Evolutionary conservation across 2,113 vertebrate genomes (phyloP).

Genomic region (Pachycephala philippinensis): DNA sequence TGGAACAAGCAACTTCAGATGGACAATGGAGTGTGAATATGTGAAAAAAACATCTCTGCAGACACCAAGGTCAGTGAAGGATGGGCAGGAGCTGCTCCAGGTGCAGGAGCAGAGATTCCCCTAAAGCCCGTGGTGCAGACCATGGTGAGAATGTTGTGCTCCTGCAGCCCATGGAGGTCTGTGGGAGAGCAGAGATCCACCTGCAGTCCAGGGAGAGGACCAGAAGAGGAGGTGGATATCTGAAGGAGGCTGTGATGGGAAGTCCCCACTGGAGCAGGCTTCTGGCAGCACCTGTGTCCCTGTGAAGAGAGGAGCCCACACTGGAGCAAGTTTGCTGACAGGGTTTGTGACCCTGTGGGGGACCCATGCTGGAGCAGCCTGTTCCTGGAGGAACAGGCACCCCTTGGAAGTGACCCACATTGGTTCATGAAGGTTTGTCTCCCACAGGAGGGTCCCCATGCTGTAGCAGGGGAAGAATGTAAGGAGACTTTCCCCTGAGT

Average conservation of each 20-base stretch:
- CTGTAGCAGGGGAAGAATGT: neutral
- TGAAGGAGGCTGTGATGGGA: neutral
- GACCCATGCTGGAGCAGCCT: neutral
- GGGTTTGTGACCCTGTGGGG: fast-evolving
- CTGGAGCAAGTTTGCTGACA: neutral
- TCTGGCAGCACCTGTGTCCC: neutral
- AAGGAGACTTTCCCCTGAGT: neutral
- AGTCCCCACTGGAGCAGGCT: neutral
- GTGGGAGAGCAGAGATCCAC: neutral
- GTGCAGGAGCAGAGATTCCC: neutral
- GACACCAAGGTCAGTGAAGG: neutral
- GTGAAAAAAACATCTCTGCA: neutral
- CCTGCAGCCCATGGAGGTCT: fast-evolving
- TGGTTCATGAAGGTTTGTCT: neutral
- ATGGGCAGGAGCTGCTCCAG: neutral
- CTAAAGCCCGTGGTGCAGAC: fast-evolving
- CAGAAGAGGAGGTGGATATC: neutral
- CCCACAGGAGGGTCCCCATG: fast-evolving
- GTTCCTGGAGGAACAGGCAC: neutral
- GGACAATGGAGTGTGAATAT: neutral
- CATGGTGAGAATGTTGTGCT: neutral
- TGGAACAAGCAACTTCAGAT: neutral
- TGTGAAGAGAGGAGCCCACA: neutral
- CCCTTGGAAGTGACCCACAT: neutral
- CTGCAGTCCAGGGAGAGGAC: neutral